phyloP scores from a whole-genome alignment of 2,797 vertebrate genomes.

The Alosa sapidissima region DNA sequence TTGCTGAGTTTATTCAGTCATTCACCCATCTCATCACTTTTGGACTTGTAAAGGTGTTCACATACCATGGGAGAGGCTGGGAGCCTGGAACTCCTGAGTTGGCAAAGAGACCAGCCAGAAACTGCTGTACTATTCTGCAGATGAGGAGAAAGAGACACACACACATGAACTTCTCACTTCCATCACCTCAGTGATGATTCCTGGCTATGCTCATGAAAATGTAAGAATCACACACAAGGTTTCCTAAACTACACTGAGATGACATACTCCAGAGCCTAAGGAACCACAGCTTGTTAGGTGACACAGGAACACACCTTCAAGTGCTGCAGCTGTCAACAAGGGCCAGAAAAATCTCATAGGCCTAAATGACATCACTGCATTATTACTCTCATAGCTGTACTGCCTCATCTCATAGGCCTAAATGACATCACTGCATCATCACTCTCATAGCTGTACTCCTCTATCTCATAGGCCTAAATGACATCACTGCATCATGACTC shows the following conservation, averaged over 20 bases:
- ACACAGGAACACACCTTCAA: too few species aligned
- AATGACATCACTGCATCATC: too few species aligned
- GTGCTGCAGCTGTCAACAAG: too few species aligned
- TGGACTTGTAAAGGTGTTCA: slow-evolving; percentile 29
- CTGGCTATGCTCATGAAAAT: neutral
- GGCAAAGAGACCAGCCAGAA: slow-evolving; percentile 83
- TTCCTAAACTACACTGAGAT: too few species aligned
- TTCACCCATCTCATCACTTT: neutral
- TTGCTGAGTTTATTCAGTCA: neutral
- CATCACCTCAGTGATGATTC: neutral
- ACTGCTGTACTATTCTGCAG: slow-evolving; percentile 92
- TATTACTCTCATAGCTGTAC: neutral
- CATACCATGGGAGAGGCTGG: slow-evolving; percentile 90
- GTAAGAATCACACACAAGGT: too few species aligned
- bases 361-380: neutral
- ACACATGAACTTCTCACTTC: neutral
- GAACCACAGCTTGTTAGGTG: too few species aligned
- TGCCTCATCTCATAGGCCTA: neutral
- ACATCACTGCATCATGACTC: neutral
- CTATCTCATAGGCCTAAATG: too few species aligned
- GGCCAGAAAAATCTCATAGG: too few species aligned
- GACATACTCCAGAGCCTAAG: too few species aligned
- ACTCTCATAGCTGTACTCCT: too few species aligned
- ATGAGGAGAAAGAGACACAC: slow-evolving; percentile 34
- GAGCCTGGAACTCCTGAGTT: slow-evolving; percentile 89